Conservation (phyloP, 2,113 vertebrate species). For the Microtus richardsoni region DNA sequence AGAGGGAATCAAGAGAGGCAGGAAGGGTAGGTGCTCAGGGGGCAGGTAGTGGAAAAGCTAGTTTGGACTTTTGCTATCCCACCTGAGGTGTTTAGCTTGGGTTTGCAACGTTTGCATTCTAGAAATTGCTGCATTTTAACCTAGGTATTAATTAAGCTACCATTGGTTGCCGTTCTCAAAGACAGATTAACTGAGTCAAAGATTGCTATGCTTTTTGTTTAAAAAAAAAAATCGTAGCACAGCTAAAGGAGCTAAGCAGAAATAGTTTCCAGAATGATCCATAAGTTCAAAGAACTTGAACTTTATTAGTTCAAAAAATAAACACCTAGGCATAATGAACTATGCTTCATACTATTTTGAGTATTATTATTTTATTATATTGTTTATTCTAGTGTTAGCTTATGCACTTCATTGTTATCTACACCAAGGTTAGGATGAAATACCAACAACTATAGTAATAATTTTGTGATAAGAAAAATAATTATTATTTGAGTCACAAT, state of each 20-base stretch:
- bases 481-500: neutral
- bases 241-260: conserved; percentile 17
- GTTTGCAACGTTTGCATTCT: conserved; percentile 53
- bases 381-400: neutral
- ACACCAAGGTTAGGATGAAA: neutral
- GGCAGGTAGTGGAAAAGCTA: neutral
- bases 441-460: neutral
- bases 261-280: neutral
- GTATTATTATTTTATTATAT: neutral
- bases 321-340: neutral
- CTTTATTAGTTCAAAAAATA: neutral
- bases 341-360: neutral
- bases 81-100: neutral
- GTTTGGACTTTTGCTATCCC: conserved; percentile 16
- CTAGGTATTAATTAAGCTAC: conserved; percentile 59
- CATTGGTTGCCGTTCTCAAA: neutral
- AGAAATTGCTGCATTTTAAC: neutral
- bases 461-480: neutral
- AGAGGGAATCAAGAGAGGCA: neutral
- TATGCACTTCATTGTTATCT: neutral
- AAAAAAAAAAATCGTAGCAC: neutral
- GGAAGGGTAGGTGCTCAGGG: neutral
- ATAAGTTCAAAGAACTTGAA: neutral
- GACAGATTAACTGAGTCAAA: conserved; percentile 51
- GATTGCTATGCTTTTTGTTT: neutral